These are phyloP conservation scores for Leptopilina drosophilae DNA, from an alignment of 2,888 invertebrate species.

Conservation along the genomic window DNA sequence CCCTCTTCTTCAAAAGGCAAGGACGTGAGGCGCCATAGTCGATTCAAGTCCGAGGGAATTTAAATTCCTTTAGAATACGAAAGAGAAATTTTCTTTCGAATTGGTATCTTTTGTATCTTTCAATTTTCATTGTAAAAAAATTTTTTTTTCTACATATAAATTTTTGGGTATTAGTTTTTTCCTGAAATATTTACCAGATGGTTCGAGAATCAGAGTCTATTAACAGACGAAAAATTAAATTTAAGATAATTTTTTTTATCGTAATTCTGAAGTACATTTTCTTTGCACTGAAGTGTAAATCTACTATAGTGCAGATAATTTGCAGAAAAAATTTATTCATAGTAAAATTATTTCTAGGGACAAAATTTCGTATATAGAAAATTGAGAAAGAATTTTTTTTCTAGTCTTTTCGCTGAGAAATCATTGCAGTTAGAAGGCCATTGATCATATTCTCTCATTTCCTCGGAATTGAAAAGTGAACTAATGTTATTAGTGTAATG, in stretches of 20 bases:
- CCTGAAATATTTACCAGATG: too few species aligned
- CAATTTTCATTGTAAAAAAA: conserved; percentile 3
- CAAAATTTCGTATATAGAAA: too few species aligned
- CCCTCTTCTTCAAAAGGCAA: conserved; percentile 21
- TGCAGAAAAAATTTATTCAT: too few species aligned
- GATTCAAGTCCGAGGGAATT: conserved; percentile 16
- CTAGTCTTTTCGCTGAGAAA: background rate
- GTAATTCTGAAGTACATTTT: too few species aligned
- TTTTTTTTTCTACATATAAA: background rate
- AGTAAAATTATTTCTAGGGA: too few species aligned
- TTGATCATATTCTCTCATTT: conserved; percentile 1
- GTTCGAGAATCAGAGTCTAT: too few species aligned
- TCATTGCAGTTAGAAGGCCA: background rate
- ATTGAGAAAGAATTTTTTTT: too few species aligned
- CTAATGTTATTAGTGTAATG: conserved; percentile 31
- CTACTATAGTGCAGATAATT: too few species aligned
- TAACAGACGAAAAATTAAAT: too few species aligned
- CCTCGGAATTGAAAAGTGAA: conserved; percentile 22
- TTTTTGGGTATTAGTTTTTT: too few species aligned
- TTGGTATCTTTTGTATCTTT: conserved; percentile 2
- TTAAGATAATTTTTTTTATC: too few species aligned
- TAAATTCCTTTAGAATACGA: conserved; percentile 8
- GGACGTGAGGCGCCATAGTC: background rate
- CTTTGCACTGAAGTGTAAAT: too few species aligned
- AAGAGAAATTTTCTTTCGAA: conserved; percentile 12